Conservation (phyloP, 2,888 invertebrate species). For the Julus scandinavius region DNA sequence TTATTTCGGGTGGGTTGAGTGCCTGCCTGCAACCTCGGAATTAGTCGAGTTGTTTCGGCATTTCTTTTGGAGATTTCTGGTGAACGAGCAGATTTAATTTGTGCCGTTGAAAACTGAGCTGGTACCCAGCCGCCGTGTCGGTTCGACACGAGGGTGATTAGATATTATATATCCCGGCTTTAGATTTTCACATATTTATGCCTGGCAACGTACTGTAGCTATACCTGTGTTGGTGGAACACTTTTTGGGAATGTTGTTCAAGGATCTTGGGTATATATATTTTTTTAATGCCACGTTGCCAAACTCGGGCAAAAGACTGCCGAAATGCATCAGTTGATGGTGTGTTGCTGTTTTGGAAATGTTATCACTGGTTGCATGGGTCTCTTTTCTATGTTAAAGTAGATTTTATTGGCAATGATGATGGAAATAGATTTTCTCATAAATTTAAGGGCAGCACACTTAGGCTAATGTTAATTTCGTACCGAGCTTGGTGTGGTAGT, state of each 20-base stretch:
- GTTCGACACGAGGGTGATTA: background rate
- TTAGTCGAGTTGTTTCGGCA: background rate
- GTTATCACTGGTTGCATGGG: background rate
- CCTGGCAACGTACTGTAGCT: background rate
- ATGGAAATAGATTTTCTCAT: background rate
- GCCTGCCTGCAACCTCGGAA: slow-evolving; percentile 24
- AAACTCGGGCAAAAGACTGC: background rate
- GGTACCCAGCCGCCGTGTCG: background rate
- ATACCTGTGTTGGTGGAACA: background rate
- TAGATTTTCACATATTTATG: slow-evolving; percentile 6
- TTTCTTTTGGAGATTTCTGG: background rate
- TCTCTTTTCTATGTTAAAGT: background rate
- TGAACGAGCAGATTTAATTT: background rate
- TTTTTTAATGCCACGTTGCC: background rate
- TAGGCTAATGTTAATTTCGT: background rate
- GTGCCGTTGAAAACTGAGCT: background rate
- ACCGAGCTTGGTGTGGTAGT: too few relatives aligned
- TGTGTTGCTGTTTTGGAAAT: background rate
- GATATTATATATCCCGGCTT: background rate
- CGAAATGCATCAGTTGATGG: background rate
- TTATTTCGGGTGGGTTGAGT: background rate
- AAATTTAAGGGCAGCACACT: background rate
- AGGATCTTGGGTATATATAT: background rate
- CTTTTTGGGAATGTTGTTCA: background rate
- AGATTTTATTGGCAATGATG: background rate